Percentiles rank a stretch among this genome's conserved stretches.
These are phyloP conservation scores for Saguinus midas DNA, from an alignment of 2,113 vertebrate species.

Conservation along the genomic window DNA sequence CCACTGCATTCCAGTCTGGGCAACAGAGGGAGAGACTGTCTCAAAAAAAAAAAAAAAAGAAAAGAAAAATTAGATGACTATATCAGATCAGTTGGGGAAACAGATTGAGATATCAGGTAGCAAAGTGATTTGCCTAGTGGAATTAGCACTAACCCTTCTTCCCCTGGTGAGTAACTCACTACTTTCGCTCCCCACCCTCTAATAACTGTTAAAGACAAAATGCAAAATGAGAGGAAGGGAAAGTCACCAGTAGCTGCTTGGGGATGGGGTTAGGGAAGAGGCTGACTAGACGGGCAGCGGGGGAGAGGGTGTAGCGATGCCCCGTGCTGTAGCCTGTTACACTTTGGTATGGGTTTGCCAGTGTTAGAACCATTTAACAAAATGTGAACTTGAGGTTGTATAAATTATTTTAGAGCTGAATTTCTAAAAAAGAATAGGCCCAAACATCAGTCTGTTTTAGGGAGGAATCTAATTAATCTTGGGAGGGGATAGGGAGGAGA, in stretches of 20 bases:
- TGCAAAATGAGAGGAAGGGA: background rate
- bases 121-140: background rate
- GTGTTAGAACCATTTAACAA: background rate
- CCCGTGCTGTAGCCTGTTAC: rapidly evolving
- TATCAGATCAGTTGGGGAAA: background rate
- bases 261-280: no score
- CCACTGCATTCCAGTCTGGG: no score
- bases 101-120: background rate
- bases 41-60: no score
- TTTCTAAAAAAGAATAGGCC: background rate
- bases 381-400: background rate
- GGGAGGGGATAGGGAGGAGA: background rate
- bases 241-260: background rate
- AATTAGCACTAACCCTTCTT: background rate
- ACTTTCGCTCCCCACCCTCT: background rate
- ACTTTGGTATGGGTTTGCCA: background rate
- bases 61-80: no score
- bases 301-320: rapidly evolving
- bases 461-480: background rate
- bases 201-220: background rate
- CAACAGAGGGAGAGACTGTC: no score
- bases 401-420: background rate
- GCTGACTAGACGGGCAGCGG: background rate
- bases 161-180: background rate
- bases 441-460: background rate